Evolutionary conservation across 2,113 vertebrate genomes (phyloP).

Genomic region (Corythornis vintsioides): DNA sequence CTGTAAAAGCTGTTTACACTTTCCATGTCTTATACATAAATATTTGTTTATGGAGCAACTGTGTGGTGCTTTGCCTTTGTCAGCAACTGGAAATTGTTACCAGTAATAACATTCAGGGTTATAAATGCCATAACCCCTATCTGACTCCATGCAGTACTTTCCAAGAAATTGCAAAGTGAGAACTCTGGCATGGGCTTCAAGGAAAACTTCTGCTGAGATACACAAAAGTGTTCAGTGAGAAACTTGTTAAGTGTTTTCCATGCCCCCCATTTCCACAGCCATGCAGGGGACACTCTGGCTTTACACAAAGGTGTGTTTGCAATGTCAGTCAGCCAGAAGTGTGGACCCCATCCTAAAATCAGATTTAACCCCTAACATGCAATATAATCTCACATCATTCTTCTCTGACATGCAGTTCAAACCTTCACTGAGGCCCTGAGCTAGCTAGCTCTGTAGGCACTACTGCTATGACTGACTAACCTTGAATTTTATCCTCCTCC

Average conservation of each 20-base stretch:
- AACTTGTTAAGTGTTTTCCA: constrained; percentile 1
- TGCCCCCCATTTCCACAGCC: not conserved
- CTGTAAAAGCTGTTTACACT: constrained; percentile 58
- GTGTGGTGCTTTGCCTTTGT: constrained; percentile 54
- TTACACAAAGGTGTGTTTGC: not conserved
- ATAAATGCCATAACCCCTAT: constrained; percentile 55
- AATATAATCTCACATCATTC: not conserved
- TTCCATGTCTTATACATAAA: constrained; percentile 50
- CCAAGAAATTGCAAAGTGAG: constrained; percentile 62
- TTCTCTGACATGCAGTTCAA: not conserved
- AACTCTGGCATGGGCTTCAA: constrained; percentile 52
- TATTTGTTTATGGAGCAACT: constrained; percentile 70
- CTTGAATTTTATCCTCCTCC: not conserved
- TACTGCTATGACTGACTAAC: not conserved
- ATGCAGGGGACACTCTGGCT: not conserved
- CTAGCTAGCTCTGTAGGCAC: not conserved
- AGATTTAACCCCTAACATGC: not conserved
- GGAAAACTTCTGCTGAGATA: constrained; percentile 49
- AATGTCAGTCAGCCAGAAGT: not conserved
- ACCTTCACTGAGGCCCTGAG: not conserved
- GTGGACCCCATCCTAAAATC: not conserved
- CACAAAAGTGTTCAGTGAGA: constrained; percentile 24
- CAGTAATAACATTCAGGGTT: constrained; percentile 42
- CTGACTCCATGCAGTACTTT: constrained; percentile 52
- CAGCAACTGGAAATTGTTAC: constrained; percentile 62